Base-by-base conservation (phyloP, 2,113 vertebrate genomes). In the Colistium nudipinnis region DNA sequence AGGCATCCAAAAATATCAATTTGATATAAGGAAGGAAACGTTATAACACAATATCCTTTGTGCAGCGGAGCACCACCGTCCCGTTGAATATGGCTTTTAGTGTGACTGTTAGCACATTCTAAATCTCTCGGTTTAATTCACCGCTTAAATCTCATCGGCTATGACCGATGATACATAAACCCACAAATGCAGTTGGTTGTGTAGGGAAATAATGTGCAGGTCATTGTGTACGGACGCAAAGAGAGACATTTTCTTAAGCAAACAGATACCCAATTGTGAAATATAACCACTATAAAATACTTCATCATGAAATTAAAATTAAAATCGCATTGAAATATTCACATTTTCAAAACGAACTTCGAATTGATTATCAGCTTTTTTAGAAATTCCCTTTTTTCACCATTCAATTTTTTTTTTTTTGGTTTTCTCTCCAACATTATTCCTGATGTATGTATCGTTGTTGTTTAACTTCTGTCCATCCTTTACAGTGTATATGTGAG, bases 1-100 rank as follows among this genome's bases (percentile, higher is more conserved):
- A 95, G 93, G 95, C 93, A 93, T 95, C 90, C 93, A 91, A 92
- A 89, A 95, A 95, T 94, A 95, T 95, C 93, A 92, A 94, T 95
- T 94, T 94, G 94, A 94, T 94, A 77, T 28, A 94, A 76, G 49
- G 54, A 94, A 94, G 92, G 93, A 94, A 94, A 94, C 93, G 92
- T 30, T 52, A 93, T 91, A 94, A 93, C 92, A 95, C 90, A 93
- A 94, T 91, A 94, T 95, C 94, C 27, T 49, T 49, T 79, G 83
- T 81, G 95, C 95, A 95, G 95, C 94, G 93, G 94, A 95, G 92
- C 95, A 89, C 93, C 93, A 81, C 91, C 86, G 88, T 83, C 76
- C 61, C 12, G 59, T 44, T 39, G 43, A 33, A 93, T 94, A 94
- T 94, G 95, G 94, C 93, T 84, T 81, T 92, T 91, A 92, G 89